phyloP scores from a whole-genome alignment of 2,113 vertebrate species.

The Cephalophus harveyi region DNA sequence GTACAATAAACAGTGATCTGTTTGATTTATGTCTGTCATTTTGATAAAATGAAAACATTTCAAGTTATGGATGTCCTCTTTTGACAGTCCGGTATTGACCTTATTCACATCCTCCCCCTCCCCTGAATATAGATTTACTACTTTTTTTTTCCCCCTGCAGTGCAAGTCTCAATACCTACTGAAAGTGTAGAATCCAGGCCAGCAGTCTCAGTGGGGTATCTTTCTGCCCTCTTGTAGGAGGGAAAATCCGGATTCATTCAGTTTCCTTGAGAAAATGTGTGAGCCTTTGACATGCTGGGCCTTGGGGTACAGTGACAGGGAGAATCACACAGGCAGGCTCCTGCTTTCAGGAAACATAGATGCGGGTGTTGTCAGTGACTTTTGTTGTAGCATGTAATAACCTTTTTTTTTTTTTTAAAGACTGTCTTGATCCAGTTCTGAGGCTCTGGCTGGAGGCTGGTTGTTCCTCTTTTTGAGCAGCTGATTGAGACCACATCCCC shows the following conservation, averaged over 20 bases:
- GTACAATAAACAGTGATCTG: not conserved
- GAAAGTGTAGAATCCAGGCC: not conserved
- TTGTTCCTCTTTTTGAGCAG: not conserved
- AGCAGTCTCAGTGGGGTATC: not conserved
- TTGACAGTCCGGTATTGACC: not conserved
- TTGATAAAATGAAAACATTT: slow-evolving; percentile 2
- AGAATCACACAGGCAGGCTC: not conserved
- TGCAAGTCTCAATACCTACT: not conserved
- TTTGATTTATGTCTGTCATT: not conserved
- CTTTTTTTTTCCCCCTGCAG: not conserved
- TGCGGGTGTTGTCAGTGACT: not conserved
- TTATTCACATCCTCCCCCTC: not conserved
- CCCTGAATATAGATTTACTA: not conserved
- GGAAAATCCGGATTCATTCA: slow-evolving; percentile 17
- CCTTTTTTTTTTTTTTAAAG: not conserved
- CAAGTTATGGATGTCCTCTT: not conserved
- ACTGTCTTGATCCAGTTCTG: not conserved
- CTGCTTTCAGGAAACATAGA: not conserved
- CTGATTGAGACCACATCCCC: not conserved
- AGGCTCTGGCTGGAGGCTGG: not conserved
- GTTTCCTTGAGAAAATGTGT: slow-evolving; percentile 7
- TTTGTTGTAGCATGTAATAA: not conserved
- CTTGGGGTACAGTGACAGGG: not conserved
- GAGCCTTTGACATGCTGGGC: not conserved
- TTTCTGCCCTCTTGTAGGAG: not conserved